Evolutionary conservation across 2,113 vertebrate species (phyloP), one percentile per base, ranked within the genome.

Genomic region (Tragelaphus imberbis): DNA sequence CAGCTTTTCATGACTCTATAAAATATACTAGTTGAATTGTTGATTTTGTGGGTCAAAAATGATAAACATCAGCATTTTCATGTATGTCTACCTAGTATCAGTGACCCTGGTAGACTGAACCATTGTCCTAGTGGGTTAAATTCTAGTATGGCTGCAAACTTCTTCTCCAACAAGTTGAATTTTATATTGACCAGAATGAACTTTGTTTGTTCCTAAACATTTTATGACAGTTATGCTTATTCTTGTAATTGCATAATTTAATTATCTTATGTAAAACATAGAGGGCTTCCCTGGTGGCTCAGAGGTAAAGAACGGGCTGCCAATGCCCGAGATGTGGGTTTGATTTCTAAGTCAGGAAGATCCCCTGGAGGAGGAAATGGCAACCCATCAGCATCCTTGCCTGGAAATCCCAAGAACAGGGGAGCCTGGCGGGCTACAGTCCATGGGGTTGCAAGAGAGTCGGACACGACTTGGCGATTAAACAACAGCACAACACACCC

Each of bases 41-140:
- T 92, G 12, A 81, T 55, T 86, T 53, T 85, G 36, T 40, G 53
- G n/a, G n/a, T 94, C 40, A 77, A 65, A 96, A 93, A 85, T 25
- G 44, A 88, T 93, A 7, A 59, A 92, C 84, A 28, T 12, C 6
- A 47, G 14, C 21, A 63, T 71, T 84, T 91, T 93, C 28, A 51
- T n/a, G 44, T 59, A 30, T 88, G 96, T 94, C 30, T 40, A n/a
- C 27, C 68, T 93, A 56, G 33, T 23, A 47, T 28, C 49, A 85
- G 23, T 27, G 59, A 3, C 55, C 17, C 58, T 61, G 14, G 3
- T 59, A 56, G 28, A 81, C 2, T 85, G 88, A 90, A 81, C 14
- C n/a, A 55, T 30, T 27, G 28, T 12, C 1, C 33, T 65, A 58
- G 58, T 25, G 59, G 59, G 11, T 44, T 93, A 59, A 88, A 91